These are phyloP conservation scores for Drosophila conformis DNA, from an alignment of 2,888 invertebrate species.

Conservation along the genomic window DNA sequence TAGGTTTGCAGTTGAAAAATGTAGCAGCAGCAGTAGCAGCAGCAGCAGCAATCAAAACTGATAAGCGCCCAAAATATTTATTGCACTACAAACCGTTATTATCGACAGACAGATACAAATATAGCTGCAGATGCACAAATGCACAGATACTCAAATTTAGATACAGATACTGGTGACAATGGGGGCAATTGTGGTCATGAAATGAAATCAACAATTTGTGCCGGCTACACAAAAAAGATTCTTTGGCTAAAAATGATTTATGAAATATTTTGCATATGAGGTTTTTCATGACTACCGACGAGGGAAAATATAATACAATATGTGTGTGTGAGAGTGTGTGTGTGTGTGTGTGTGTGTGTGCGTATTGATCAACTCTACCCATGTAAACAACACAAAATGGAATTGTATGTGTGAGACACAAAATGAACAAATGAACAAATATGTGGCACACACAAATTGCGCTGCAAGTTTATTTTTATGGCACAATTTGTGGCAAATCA, in stretches of 20 bases:
- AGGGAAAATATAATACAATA: slow-evolving; percentile 1
- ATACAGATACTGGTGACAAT: slow-evolving; percentile 52
- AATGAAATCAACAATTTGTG: slow-evolving; percentile 64
- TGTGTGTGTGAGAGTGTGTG: neutral
- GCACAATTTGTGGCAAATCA: slow-evolving; percentile 77
- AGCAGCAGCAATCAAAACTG: slow-evolving; percentile 28
- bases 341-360: neutral
- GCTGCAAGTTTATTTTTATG: slow-evolving; percentile 47
- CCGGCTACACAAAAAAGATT: slow-evolving; percentile 54
- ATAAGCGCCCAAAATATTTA: slow-evolving; percentile 61
- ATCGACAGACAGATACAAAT: slow-evolving; percentile 28
- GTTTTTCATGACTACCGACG: slow-evolving; percentile 6
- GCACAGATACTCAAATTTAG: slow-evolving; percentile 2
- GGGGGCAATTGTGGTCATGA: slow-evolving; percentile 34
- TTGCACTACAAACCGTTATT: slow-evolving; percentile 59
- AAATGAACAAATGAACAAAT: slow-evolving; percentile 28
- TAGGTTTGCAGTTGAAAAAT: slow-evolving; percentile 41
- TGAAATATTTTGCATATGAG: slow-evolving; percentile 50
- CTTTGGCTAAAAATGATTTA: slow-evolving; percentile 65
- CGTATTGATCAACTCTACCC: slow-evolving; percentile 4
- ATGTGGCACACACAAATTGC: slow-evolving; percentile 26
- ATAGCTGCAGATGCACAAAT: slow-evolving; percentile 5
- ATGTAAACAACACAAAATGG: slow-evolving; percentile 24
- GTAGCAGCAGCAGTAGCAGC: slow-evolving; percentile 1
- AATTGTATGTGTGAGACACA: slow-evolving; percentile 26